Conservation (phyloP, 2,888 invertebrate species). For the Dicyrtomina minuta region DNA sequence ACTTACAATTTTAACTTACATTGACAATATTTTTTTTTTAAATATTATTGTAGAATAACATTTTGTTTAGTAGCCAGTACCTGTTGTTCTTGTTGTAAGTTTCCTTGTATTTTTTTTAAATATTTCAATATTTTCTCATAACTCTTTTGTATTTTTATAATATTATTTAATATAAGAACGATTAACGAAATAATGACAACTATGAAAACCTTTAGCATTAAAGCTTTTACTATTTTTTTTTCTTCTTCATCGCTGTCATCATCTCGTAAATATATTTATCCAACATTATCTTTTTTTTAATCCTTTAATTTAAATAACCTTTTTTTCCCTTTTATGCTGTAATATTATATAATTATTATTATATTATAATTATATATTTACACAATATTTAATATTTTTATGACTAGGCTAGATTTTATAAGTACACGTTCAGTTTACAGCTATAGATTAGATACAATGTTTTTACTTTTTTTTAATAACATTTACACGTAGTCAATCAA, state of each 20-base stretch:
- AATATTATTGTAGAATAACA: neutral
- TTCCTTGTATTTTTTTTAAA: neutral
- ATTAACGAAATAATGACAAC: slow-evolving; percentile 7
- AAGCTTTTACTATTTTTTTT: slow-evolving; percentile 19
- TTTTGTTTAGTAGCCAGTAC: slow-evolving; percentile 17
- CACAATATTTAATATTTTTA: neutral
- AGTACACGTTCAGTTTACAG: slow-evolving; percentile 7
- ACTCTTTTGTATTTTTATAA: too few relatives aligned
- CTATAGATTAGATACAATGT: neutral
- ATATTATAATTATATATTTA: slow-evolving; percentile 8
- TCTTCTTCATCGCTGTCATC: slow-evolving; percentile 1
- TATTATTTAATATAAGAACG: neutral
- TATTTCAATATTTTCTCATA: neutral
- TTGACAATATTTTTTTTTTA: neutral
- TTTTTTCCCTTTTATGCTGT: neutral
- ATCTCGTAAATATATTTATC: neutral
- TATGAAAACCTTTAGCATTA: slow-evolving; percentile 16
- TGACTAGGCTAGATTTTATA: slow-evolving; percentile 4
- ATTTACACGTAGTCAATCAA: slow-evolving; percentile 18
- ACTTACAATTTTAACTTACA: neutral
- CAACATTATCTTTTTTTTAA: too few relatives aligned
- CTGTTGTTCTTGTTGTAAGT: neutral
- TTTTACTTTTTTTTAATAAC: slow-evolving; percentile 5
- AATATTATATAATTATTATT: neutral
- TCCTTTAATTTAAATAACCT: too few relatives aligned